A percentile compares a stretch with the other conserved stretches of the same genome.
Evolutionary conservation across 2,797 vertebrate genomes (phyloP).

Genomic region (Brotula barbata): DNA sequence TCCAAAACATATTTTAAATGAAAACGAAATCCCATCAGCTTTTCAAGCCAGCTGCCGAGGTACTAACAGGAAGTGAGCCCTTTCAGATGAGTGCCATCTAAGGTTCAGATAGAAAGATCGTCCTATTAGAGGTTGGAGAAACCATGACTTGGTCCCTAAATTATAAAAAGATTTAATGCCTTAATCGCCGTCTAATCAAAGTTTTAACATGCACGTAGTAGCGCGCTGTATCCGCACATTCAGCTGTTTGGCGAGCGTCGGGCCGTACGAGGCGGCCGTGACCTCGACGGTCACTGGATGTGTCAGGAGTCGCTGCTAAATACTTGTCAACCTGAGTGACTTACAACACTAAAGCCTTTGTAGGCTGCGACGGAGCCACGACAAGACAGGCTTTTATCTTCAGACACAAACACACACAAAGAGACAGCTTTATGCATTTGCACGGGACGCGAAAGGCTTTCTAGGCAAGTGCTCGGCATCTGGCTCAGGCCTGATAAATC

Average conservation of each 20-base stretch:
- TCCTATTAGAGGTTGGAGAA: too few species aligned
- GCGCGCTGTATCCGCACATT: background rate
- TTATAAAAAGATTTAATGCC: too few species aligned
- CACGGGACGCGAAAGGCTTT: constrained; percentile 70
- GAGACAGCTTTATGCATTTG: constrained; percentile 73
- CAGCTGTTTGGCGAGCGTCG: constrained; percentile 4
- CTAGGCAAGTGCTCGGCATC: constrained; percentile 69
- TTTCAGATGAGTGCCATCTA: too few species aligned
- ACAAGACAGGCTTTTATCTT: constrained; percentile 70
- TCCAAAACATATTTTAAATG: too few species aligned
- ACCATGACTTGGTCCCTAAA: too few species aligned
- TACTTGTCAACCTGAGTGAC: constrained; percentile 62
- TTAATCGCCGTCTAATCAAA: too few species aligned
- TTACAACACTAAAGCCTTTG: constrained; percentile 71
- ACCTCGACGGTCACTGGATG: constrained; percentile 35
- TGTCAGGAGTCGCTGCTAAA: constrained; percentile 55
- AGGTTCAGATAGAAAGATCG: too few species aligned
- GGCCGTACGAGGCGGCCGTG: constrained; percentile 19
- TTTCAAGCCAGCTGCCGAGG: too few species aligned
- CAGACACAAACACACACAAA: constrained; percentile 27
- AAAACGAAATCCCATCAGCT: too few species aligned
- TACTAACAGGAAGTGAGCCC: too few species aligned
- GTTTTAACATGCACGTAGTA: too few species aligned
- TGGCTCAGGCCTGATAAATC: constrained; percentile 75
- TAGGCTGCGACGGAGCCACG: constrained; percentile 52